Percentiles rank a stretch among this genome's conserved stretches.
Conservation (phyloP, 2,888 invertebrate genomes). For the Nomada fucata region DNA sequence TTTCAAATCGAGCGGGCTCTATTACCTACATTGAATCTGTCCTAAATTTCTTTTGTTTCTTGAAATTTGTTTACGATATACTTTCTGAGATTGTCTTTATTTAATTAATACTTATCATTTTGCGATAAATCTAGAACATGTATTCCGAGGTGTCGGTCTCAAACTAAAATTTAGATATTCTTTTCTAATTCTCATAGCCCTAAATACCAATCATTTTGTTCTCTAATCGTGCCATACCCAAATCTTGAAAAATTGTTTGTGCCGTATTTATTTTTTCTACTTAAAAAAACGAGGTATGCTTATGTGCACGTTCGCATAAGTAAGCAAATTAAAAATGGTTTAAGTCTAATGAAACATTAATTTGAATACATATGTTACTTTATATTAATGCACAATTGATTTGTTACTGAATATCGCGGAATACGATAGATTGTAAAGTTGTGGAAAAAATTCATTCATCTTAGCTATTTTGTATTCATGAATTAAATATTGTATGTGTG, state of each 20-base stretch:
- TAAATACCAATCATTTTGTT: background rate
- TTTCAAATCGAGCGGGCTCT: constrained; percentile 62
- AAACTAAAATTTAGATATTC: constrained; percentile 9
- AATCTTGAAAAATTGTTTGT: background rate
- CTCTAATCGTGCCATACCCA: background rate
- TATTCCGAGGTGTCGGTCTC: background rate
- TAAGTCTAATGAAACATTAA: constrained; percentile 24
- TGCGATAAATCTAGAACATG: background rate
- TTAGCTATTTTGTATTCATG: background rate
- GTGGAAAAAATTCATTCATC: background rate
- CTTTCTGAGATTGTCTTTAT: background rate
- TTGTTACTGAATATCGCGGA: constrained; percentile 4
- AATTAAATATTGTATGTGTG: background rate
- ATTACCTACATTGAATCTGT: constrained; percentile 16
- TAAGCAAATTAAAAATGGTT: constrained; percentile 25
- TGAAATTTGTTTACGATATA: background rate
- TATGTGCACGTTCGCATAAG: constrained; percentile 7
- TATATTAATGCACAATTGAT: constrained; percentile 5
- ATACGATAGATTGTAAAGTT: background rate
- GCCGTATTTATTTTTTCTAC: constrained; percentile 6
- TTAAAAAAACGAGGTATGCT: constrained; percentile 28
- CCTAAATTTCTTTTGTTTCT: background rate
- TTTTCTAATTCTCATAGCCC: background rate
- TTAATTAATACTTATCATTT: constrained; percentile 1
- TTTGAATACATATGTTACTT: background rate